Conservation (phyloP, 2,113 vertebrate species). For the Notechis scutatus region DNA sequence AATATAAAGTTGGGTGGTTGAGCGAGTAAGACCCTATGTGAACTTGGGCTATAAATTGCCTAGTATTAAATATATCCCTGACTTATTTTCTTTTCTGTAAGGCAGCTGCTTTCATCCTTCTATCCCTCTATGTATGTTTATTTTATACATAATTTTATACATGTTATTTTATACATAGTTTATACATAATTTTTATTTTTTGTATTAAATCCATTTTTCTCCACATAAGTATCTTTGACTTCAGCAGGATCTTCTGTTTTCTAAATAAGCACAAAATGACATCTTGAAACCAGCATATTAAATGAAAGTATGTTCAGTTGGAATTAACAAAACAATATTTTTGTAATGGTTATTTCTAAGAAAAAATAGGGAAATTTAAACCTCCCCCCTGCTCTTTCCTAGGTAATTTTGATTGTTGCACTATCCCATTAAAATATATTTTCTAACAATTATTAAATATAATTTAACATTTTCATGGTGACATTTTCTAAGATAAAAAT, state of each 20-base stretch:
- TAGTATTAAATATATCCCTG: not conserved
- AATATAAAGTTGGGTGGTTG: not conserved
- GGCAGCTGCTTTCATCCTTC: not conserved
- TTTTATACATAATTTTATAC: not conserved
- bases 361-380: not conserved
- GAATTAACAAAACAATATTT: not conserved
- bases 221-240: not conserved
- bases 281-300: not conserved
- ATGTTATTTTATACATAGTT: too few species aligned
- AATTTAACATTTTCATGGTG: slow-evolving; percentile 54
- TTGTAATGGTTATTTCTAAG: not conserved
- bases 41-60: not conserved
- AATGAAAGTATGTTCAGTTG: not conserved
- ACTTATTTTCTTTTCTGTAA: not conserved
- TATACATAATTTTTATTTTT: too few species aligned
- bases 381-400: slow-evolving; percentile 14
- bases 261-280: not conserved
- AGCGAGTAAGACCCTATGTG: not conserved
- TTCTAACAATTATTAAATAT: slow-evolving; percentile 56
- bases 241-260: not conserved
- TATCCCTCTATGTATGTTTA: not conserved
- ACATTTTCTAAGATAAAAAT: slow-evolving; percentile 41
- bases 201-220: not conserved
- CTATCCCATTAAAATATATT: slow-evolving; percentile 42
- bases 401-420: slow-evolving; percentile 36